Conservation (phyloP, 1,140 invertebrate species). For the Bombus superbus region DNA sequence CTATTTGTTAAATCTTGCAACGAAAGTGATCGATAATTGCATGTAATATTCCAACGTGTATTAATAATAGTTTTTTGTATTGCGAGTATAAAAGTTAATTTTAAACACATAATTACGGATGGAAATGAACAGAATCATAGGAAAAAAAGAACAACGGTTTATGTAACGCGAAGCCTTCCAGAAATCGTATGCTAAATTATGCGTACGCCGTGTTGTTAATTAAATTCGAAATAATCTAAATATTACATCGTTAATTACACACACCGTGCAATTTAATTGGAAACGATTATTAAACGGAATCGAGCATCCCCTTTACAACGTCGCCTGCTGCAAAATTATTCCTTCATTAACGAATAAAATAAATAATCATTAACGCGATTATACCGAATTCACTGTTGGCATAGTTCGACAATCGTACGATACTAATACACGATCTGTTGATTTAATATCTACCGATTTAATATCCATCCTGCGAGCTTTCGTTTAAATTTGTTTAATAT, state of each 20-base stretch:
- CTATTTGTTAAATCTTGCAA: not conserved
- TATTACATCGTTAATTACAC: constrained; percentile 34
- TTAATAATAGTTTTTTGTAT: not conserved
- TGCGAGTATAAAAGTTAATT: not conserved
- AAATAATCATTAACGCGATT: constrained; percentile 39
- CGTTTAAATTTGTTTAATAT: not conserved
- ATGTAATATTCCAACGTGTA: not conserved
- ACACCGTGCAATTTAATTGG: not conserved
- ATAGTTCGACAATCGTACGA: not conserved
- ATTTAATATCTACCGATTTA: not conserved
- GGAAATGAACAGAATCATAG: not conserved
- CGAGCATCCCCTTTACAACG: not conserved
- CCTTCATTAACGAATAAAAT: constrained; percentile 11
- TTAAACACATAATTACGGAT: not conserved
- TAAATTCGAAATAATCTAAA: constrained; percentile 14
- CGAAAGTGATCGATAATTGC: not conserved
- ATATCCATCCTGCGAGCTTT: not conserved
- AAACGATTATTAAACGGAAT: constrained; percentile 17
- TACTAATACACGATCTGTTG: not conserved
- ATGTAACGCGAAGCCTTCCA: not conserved
- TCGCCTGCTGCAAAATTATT: not conserved
- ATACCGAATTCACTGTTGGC: no score
- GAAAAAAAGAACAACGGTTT: no score
- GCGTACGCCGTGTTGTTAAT: not conserved
- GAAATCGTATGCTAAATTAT: constrained; percentile 17